Evolutionary conservation across 2,888 invertebrate genomes (phyloP), one percentile per base, ranked within the genome.

Genomic region (Apoderus coryli): DNA sequence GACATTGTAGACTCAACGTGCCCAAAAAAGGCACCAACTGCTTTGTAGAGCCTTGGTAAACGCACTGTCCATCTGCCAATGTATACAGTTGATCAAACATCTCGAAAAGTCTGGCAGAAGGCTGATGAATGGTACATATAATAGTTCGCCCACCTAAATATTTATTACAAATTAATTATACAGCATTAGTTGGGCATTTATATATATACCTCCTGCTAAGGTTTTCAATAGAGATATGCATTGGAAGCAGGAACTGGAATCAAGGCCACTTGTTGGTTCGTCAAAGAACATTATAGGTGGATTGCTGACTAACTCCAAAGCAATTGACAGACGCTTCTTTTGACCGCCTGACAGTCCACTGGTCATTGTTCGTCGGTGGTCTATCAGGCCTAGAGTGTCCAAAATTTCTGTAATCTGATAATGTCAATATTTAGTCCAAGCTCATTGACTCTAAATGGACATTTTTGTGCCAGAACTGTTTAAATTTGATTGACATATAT

Each of bases 211-310:
- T 14, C 77, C 68, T 0, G 93, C 89, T 41, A 95, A 58, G 25
- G 78, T 78, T 64, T 90, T 90, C 47, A 93, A 62, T 38, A 93
- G 59, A 4, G 81, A 77, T 40, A 93, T 85, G 52, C 92, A 92
- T 59, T 90, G 90, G 62, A 85, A 90, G 53, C 92, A 90, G 0
- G 90, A 90, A 1, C 90, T 86, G 44, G 90, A 90, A 64, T 95
- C 93, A 52, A 95, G 60, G 3, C 93, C 93, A 42, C 90, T 92
- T 39, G 93, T 93, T 1, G 93, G 93, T 57, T 93, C 93, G 55
- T 93, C 93, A 55, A 93, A 92, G 63, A 93, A 93, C 90, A 93
- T 92, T 38, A 93, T 80, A 1, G 93, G 92, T 6, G 93, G 93
- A 59, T 93, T 93, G 63, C 89, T 92, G 42, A 93, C 90, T 43